phyloP scores from a whole-genome alignment of 1,140 invertebrate species.

The Anoplophora glabripennis region DNA sequence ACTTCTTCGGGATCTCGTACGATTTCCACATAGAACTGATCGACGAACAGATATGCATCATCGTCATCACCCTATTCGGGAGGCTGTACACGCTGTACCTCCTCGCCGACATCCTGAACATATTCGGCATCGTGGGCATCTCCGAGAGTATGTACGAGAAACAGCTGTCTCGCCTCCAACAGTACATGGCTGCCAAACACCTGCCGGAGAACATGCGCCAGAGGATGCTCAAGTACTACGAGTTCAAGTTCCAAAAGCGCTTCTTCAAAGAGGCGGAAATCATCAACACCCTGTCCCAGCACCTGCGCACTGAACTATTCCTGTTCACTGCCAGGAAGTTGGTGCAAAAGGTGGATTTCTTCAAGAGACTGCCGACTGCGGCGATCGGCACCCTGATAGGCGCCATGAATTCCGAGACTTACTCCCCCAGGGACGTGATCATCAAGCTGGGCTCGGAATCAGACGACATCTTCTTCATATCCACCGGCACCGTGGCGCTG shows the following conservation, averaged over 20 bases:
- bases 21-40: background rate
- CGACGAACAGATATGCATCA: constrained; percentile 13
- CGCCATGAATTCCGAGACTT: constrained; percentile 47
- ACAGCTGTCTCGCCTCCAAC: constrained; percentile 12
- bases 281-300: constrained; percentile 24
- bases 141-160: constrained; percentile 28
- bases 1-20: constrained; percentile 14
- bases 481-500: constrained; percentile 52
- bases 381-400: constrained; percentile 41
- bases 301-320: constrained; percentile 45
- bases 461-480: constrained; percentile 51
- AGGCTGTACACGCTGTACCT: constrained; percentile 23
- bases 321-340: constrained; percentile 46
- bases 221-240: constrained; percentile 13
- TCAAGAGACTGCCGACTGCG: constrained; percentile 44
- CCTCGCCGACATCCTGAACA: constrained; percentile 16
- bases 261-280: constrained; percentile 27
- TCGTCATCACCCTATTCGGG: constrained; percentile 13
- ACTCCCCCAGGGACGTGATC: constrained; percentile 51
- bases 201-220: constrained; percentile 14
- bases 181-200: constrained; percentile 19
- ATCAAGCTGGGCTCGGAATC: constrained; percentile 43
- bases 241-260: constrained; percentile 24
- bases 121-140: constrained; percentile 23
- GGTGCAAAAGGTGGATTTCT: constrained; percentile 46